Evolutionary conservation across 2,113 vertebrate genomes (phyloP), one percentile per base, ranked within the genome.

Genomic region (Oreocharis arfaki): DNA sequence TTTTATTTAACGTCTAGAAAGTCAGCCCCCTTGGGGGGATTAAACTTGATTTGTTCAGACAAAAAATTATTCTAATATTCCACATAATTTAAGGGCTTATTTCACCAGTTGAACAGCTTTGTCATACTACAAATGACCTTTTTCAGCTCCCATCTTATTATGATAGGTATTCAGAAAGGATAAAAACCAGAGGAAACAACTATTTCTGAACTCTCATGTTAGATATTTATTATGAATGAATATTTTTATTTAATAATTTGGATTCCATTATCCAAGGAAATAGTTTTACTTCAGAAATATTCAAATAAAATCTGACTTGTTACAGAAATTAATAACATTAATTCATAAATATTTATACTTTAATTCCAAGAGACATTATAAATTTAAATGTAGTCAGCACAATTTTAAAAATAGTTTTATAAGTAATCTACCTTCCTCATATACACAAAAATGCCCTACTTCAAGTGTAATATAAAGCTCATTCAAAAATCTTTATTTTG

Each of bases 301-400:
- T 86, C 30, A 61, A 88, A 56, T 71, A 87, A 88, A 82, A 65
- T 70, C 41, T 83, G 21, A 32, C 67, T 84, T 77, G 10, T 55
- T 76, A 59, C 37, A 65, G 55, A 80, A 90, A 91, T 94, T 67
- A 89, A 46, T 84, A 74, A 26, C 13, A 61, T 65, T 74, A 61
- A 69, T 74, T 94, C 50, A 81, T 88, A 71, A 88, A 94, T 93
- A 94, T 94, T 88, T 90, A 91, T 87, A 78, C 16, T 71, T 87
- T 30, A 8, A 78, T 94, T 93, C 30, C 52, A 87, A 80, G 33
- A 89, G 26, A n/a, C 13, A 69, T 92, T 91, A 81, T 77, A 75
- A 55, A 84, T 94, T 70, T 71, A 91, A 91, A 81, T 73, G 6
- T 37, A 67, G 61, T 76, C 24, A 55, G 53, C 5, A 6, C 7